phyloP scores from a whole-genome alignment of 2,888 invertebrate genomes.

The Caenorhabditis sp. region DNA sequence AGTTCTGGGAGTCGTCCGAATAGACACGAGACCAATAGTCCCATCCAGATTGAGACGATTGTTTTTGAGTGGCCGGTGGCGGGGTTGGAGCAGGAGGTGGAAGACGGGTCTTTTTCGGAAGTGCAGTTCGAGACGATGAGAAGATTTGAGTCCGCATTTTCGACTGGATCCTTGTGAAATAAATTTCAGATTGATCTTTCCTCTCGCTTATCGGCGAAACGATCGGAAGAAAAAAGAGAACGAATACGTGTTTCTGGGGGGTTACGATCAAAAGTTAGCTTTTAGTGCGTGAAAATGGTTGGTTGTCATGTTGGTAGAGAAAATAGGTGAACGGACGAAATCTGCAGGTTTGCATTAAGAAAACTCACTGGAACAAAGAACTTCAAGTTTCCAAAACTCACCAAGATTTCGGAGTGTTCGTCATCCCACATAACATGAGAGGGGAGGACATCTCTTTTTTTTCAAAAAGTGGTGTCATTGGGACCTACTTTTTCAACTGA shows the following conservation, averaged over 20 bases:
- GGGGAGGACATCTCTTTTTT: too few relatives aligned
- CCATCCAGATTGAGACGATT: constrained; percentile 54
- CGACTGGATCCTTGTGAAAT: constrained; percentile 1
- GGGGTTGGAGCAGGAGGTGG: constrained; percentile 2
- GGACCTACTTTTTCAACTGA: too few relatives aligned
- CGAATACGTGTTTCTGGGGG: constrained; percentile 5
- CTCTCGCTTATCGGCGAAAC: not conserved
- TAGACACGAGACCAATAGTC: constrained; percentile 68
- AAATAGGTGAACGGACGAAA: too few relatives aligned
- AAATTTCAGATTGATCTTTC: constrained; percentile 17
- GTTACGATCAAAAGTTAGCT: not conserved
- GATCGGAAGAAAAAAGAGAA: not conserved
- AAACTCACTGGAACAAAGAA: too few relatives aligned
- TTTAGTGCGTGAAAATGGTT: not conserved
- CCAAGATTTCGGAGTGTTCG: not conserved
- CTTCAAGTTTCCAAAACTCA: too few relatives aligned
- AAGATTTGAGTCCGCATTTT: constrained; percentile 31
- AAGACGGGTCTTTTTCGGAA: constrained; percentile 32
- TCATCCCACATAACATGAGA: too few relatives aligned
- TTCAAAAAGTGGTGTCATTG: too few relatives aligned
- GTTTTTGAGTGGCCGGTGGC: not conserved
- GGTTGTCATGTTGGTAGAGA: too few relatives aligned
- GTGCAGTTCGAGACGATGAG: constrained; percentile 25
- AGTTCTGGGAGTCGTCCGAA: constrained; percentile 26
- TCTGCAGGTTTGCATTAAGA: too few relatives aligned